Percentiles rank a stretch among this genome's conserved stretches.
Conservation (phyloP, 2,797 vertebrate species). For the Spheniscus humboldti region DNA sequence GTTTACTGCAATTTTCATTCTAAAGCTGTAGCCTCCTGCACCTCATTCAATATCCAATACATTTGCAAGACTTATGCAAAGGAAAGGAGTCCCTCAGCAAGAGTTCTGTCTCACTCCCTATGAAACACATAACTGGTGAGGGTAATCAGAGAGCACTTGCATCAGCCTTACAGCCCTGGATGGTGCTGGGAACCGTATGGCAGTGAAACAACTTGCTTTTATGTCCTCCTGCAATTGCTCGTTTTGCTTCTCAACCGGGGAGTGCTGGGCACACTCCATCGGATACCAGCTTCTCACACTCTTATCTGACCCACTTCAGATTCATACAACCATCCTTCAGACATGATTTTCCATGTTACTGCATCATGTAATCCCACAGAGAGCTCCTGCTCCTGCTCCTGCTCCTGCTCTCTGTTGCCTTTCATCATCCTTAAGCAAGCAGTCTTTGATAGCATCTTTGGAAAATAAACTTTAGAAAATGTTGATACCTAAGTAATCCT, state of each 20-base stretch:
- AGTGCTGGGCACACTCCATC: neutral
- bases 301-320: neutral
- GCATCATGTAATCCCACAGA: neutral
- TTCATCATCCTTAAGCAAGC: neutral
- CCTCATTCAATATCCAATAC: neutral
- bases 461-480: neutral
- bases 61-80: neutral
- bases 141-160: neutral
- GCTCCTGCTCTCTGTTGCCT: neutral
- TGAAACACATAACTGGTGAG: rapidly evolving
- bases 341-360: neutral
- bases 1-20: neutral
- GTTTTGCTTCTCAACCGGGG: neutral
- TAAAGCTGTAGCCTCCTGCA: neutral
- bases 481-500: neutral
- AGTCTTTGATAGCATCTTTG: neutral
- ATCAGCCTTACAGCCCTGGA: neutral
- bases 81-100: neutral
- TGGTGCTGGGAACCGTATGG: neutral
- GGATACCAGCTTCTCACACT: neutral
- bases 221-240: neutral
- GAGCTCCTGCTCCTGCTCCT: neutral
- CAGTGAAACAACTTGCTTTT: neutral
- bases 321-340: neutral
- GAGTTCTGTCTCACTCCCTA: neutral